Evolutionary conservation across 2,113 vertebrate species (phyloP), one percentile per base, ranked within the genome.

Genomic region (Apeltes quadracus): DNA sequence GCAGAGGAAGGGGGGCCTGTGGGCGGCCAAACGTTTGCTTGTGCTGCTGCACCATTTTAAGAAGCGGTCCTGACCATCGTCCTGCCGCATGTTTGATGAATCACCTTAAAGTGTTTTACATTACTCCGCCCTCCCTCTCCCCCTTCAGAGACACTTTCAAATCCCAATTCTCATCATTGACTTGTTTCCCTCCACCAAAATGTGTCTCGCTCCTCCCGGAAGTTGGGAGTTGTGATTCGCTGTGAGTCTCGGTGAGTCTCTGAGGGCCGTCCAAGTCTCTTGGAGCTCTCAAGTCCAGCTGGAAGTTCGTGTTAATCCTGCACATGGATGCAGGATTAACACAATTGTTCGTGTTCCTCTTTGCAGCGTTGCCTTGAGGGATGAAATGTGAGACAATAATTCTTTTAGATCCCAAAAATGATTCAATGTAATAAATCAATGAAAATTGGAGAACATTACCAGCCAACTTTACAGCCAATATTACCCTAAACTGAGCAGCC

Each of bases 311-410:
- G 62, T 36, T 63, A 54, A 70, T 32, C 20, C 68, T 76, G 64
- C 59, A 76, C 44, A 72, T 41, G 63, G 55, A 79, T 54, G 64
- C 61, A 74, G 61, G 44, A 63, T 68, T 72, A 72, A 69, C 58
- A 57, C 51, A 58, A 79, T 61, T 58, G 36, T 20, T 76, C 23
- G 14, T 75, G 62, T 75, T 77, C 13, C 56, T 64, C 57, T 44
- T 22, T 34, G 55, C 48, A 38, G 69, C 25, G 46, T 54, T 32
- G 10, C 57, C 63, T 34, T 70, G 34, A 38, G 58, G 72, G 54
- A 67, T 20, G 44, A 74, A 61, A 70, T 34, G 39, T 18, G 34
- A 63, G 43, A 59, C 41, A 65, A 61, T 57, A 69, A 72, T 36
- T 57, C 34, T 61, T 77, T 75, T 44, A 18, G 48, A 57, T 71